phyloP scores from a whole-genome alignment of 2,113 vertebrate species.

The Muntiacus reevesi region DNA sequence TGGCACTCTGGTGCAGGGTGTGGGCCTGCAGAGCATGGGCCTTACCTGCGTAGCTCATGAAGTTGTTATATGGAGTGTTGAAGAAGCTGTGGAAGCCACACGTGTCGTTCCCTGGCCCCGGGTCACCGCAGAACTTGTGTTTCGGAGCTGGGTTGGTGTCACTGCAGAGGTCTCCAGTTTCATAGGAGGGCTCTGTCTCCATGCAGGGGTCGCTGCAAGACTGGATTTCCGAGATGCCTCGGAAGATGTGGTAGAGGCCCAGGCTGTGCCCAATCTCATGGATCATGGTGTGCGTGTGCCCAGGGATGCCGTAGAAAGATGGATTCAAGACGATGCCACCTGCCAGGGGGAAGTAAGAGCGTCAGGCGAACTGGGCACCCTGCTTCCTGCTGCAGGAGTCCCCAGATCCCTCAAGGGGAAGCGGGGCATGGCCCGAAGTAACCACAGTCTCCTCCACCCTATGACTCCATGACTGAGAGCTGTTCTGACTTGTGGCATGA shows the following conservation, averaged over 20 bases:
- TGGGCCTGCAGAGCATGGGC: accelerated
- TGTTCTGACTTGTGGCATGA: background rate
- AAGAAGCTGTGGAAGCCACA: constrained; percentile 92
- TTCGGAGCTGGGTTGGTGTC: constrained; percentile 97
- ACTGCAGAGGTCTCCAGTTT: constrained; percentile 95
- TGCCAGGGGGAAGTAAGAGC: constrained; percentile 59
- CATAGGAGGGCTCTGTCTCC: constrained; percentile 96
- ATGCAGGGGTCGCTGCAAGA: constrained; percentile 97
- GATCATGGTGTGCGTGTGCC: constrained; percentile 98
- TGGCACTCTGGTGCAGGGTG: background rate
- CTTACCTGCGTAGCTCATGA: constrained; percentile 98
- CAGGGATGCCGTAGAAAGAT: constrained; percentile 94
- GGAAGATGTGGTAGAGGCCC: constrained; percentile 97
- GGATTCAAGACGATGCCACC: constrained; percentile 98
- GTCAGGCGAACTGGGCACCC: background rate
- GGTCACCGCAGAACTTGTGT: constrained; percentile 94
- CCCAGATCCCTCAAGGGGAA: background rate
- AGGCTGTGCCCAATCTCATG: constrained; percentile 98
- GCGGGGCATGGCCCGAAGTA: background rate
- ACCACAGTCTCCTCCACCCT: background rate
- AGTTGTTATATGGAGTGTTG: constrained; percentile 96
- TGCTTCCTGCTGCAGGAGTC: background rate
- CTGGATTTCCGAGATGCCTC: constrained; percentile 96
- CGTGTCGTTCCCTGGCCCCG: constrained; percentile 93
- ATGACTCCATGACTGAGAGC: background rate